Evolutionary conservation across 2,888 invertebrate species (phyloP).

Genomic region (Petrolisthes manimaculis): DNA sequence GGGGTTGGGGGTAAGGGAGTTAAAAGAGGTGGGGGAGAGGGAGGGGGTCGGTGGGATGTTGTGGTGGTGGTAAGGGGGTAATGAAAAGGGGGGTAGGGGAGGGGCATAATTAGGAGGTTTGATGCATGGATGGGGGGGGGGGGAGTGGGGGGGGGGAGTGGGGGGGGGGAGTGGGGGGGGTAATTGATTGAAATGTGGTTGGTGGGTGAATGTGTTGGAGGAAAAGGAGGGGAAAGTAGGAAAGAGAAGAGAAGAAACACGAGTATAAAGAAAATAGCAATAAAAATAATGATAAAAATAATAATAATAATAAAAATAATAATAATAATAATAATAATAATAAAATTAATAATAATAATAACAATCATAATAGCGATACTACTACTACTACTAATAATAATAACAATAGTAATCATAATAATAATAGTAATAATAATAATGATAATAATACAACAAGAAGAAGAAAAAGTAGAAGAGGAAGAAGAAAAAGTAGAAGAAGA

Average conservation of each 20-base stretch:
- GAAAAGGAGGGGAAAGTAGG: not conserved
- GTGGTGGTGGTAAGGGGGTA: not conserved
- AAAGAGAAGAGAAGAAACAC: not conserved
- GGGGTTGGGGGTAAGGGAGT: not conserved
- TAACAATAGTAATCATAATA: too few species aligned
- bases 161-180: too few species aligned
- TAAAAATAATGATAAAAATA: too few species aligned
- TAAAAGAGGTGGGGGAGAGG: not conserved
- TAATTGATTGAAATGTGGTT: too few species aligned
- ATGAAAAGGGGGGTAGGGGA: too few species aligned
- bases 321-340: not conserved
- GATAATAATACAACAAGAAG: too few species aligned
- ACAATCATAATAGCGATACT: not conserved
- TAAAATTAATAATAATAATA: not conserved
- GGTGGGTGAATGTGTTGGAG: not conserved
- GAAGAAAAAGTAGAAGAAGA: not conserved
- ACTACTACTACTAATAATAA: not conserved
- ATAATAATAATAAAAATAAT: not conserved
- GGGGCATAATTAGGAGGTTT: too few species aligned
- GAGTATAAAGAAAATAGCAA: not conserved
- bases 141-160: too few species aligned
- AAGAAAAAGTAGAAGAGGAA: too few species aligned
- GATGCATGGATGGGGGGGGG: too few species aligned
- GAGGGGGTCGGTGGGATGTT: not conserved
- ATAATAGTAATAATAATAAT: too few species aligned